These are phyloP conservation scores for Poecilia gillii DNA, from an alignment of 2,797 vertebrate genomes.

Conservation along the genomic window DNA sequence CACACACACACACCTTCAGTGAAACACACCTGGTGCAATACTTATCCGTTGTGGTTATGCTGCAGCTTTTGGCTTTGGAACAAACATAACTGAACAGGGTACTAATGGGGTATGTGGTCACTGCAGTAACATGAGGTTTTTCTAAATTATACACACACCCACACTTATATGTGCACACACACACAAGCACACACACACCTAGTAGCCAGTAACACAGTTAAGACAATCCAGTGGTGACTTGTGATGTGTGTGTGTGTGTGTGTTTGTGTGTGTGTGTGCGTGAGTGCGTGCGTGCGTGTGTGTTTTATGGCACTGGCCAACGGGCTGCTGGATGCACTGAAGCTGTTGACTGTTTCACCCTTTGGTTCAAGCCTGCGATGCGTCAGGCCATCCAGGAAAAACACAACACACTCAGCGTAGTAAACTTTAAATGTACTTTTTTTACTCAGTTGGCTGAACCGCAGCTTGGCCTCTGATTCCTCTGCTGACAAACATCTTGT, in stretches of 20 bases:
- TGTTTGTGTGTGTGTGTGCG: not conserved
- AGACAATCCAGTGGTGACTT: slow-evolving; percentile 5
- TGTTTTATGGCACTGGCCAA: slow-evolving; percentile 11
- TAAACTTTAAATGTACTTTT: slow-evolving; percentile 45
- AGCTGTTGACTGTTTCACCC: not conserved
- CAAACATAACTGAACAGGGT: slow-evolving; percentile 38
- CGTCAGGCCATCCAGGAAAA: slow-evolving; percentile 10
- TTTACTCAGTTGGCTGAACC: slow-evolving; percentile 15
- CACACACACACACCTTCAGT: not conserved
- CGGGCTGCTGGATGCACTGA: not conserved
- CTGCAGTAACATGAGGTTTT: slow-evolving; percentile 45
- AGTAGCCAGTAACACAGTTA: slow-evolving; percentile 2
- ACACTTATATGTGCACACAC: not conserved
- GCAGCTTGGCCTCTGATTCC: not conserved
- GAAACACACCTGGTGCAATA: slow-evolving; percentile 70
- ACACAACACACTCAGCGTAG: slow-evolving; percentile 7
- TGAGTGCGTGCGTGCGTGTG: slow-evolving; percentile 2
- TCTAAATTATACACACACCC: slow-evolving; percentile 29
- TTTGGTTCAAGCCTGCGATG: not conserved
- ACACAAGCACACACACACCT: slow-evolving; percentile 1
- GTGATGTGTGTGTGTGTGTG: not conserved
- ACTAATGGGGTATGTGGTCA: slow-evolving; percentile 53
- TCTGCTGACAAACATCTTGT: slow-evolving; percentile 30
- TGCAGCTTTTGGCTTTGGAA: slow-evolving; percentile 71
- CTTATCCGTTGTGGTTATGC: slow-evolving; percentile 70